phyloP scores from a whole-genome alignment of 2,113 vertebrate genomes.

The Hylia prasina region DNA sequence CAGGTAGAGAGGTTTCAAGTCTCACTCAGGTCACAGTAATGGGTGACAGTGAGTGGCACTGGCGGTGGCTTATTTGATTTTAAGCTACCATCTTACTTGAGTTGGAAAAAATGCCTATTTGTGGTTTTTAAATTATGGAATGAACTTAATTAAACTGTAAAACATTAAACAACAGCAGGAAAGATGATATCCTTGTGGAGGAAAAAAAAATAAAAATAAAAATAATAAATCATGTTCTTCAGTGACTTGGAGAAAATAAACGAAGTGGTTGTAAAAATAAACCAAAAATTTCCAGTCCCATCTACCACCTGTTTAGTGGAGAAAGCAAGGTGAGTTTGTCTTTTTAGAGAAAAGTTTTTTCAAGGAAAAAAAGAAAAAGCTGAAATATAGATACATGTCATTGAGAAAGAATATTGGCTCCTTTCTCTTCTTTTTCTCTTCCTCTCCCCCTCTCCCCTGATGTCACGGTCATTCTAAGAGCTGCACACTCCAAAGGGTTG shows the following conservation, averaged over 20 bases:
- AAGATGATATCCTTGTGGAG: slow-evolving; percentile 36
- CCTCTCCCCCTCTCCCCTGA: not conserved
- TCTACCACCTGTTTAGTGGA: not conserved
- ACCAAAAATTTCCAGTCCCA: slow-evolving; percentile 11
- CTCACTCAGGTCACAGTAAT: not conserved
- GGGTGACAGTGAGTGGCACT: slow-evolving; percentile 42
- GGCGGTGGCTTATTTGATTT: slow-evolving; percentile 29
- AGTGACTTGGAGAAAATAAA: slow-evolving; percentile 52
- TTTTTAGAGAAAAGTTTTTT: not conserved
- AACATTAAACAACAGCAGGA: slow-evolving; percentile 55
- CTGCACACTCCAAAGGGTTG: not conserved
- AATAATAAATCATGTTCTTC: slow-evolving; percentile 10
- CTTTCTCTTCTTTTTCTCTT: not conserved
- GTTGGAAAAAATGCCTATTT: not conserved
- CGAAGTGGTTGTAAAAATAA: slow-evolving; percentile 54
- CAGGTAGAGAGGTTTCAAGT: slow-evolving; percentile 28
- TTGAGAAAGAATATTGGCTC: not conserved
- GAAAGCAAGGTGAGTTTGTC: not conserved
- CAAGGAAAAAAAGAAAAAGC: not conserved
- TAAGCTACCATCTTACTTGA: slow-evolving; percentile 44
- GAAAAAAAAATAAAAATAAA: not conserved
- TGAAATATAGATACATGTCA: not conserved
- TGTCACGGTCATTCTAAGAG: not conserved
- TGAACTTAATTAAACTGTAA: slow-evolving; percentile 64
- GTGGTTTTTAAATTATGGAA: slow-evolving; percentile 59